Evolutionary conservation across 2,888 invertebrate species (phyloP).

Genomic region (Sphaerophoria rueppellii): DNA sequence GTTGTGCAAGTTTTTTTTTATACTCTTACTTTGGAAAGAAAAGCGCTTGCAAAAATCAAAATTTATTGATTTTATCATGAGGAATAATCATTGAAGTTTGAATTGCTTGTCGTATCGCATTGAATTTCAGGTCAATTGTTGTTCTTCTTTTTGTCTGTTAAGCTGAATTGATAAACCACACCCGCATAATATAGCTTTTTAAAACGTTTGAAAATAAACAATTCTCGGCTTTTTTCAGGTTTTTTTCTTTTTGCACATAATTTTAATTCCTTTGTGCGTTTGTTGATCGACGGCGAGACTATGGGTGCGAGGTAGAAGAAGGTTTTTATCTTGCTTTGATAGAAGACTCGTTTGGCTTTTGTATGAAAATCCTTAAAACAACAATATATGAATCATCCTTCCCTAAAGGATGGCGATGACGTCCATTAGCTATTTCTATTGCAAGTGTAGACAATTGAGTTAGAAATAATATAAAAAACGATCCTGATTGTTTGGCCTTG

Average conservation of each 20-base stretch:
- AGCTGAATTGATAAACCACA: conserved; percentile 51
- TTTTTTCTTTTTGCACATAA: conserved; percentile 6
- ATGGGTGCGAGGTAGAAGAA: background rate
- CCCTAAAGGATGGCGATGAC: background rate
- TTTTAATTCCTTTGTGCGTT: conserved; percentile 32
- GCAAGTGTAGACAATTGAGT: no score
- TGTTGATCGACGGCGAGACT: conserved; percentile 3
- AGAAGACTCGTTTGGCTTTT: background rate
- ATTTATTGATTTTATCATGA: conserved; percentile 28
- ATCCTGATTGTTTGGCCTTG: no score
- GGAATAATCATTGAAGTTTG: background rate
- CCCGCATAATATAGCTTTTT: conserved; percentile 43
- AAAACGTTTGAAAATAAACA: conserved; percentile 53
- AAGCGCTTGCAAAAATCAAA: background rate
- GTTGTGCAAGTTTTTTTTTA: conserved; percentile 31
- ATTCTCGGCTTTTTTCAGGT: conserved; percentile 38
- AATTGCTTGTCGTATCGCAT: conserved; percentile 26
- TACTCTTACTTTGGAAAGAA: background rate
- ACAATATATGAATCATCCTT: conserved; percentile 4
- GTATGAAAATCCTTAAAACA: background rate
- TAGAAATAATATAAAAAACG: no score
- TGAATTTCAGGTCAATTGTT: conserved; percentile 15
- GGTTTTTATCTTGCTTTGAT: background rate
- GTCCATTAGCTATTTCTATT: background rate
- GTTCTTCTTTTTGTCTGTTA: conserved; percentile 5